Base-by-base conservation (phyloP, 2,888 invertebrate species). In the Lasius platythorax region DNA sequence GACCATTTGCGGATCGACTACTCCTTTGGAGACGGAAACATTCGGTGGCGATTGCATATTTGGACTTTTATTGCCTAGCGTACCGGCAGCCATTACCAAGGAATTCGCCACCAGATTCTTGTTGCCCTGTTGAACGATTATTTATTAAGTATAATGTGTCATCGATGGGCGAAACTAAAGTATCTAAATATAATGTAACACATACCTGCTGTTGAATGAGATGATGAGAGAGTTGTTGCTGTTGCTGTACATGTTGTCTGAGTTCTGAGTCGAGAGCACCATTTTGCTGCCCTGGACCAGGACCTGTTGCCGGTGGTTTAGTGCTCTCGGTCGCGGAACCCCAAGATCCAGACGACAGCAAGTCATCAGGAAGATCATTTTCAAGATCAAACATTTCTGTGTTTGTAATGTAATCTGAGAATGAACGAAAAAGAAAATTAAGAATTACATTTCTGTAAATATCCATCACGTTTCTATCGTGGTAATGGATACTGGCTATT, bases 361-460 rank as follows among this genome's bases (percentile, higher is more conserved):
- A 96, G 95, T 98, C 98, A 95, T 98, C 98, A 67, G 98, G 98
- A 92, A 99, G 96, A 95, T 98, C 98, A 95, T 98, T 98, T 95
- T 98, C 98, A 95, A 98, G 96, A 95, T 98, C 98, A 95, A 98
- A 97, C 96, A 98, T 98, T 94, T 97, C 97, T 95, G 97, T 97
- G 96, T 97, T 98, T 91, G 98, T 97, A 95, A 97, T 97, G 95
- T 97, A 97, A 96, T 98, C 98, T 97, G 95, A 90, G 93, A 95
- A 95, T 87, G 92, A 86, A 92, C 23, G 56, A 79, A 28, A 72
- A 72, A 43, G 28, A 5, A 2, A 33, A 53, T 40, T 87, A 87
- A 81, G 76, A 67, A 81, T 50, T 58, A 56, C 28, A 30, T 37
- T n/a, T 70, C 23, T 6, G 30, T 63, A 33, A 72, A 23, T 11